phyloP scores from a whole-genome alignment of 2,888 invertebrate genomes.

The Dicyrtomina minuta region DNA sequence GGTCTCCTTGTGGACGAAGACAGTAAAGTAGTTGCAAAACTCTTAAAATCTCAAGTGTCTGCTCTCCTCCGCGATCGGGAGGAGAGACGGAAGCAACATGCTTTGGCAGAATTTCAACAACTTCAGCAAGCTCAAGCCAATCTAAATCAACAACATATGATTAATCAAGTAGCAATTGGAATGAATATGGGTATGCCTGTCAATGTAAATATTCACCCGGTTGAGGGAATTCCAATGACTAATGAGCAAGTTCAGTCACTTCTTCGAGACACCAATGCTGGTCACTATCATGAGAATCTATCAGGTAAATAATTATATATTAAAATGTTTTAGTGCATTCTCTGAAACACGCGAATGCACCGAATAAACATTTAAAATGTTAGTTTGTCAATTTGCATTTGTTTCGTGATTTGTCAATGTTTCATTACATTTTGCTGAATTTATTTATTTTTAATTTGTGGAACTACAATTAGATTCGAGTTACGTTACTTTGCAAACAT shows the following conservation, averaged over 20 bases:
- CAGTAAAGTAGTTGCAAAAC: conserved; percentile 83
- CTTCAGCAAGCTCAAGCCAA: conserved; percentile 8
- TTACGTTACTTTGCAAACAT: conserved; percentile 55
- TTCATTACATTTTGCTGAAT: no score
- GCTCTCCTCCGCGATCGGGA: conserved; percentile 68
- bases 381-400: no score
- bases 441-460: no score
- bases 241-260: conserved; percentile 31
- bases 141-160: conserved; percentile 23
- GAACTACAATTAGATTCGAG: conserved; percentile 54
- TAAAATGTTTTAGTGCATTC: no score
- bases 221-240: conserved; percentile 20
- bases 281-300: conserved; percentile 17
- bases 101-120: conserved; percentile 23
- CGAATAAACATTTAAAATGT: no score
- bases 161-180: conserved; percentile 26
- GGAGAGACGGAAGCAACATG: conserved; percentile 58
- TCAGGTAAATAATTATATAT: no score
- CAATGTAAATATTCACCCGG: conserved; percentile 3
- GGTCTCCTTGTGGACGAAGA: conserved; percentile 95
- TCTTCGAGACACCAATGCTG: conserved; percentile 8
- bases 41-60: conserved; percentile 84
- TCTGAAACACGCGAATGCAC: no score
- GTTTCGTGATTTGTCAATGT: no score
- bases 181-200: conserved; percentile 29